These are phyloP conservation scores for Phalacrocorax aristotelis DNA, from an alignment of 2,113 vertebrate species.

Conservation along the genomic window DNA sequence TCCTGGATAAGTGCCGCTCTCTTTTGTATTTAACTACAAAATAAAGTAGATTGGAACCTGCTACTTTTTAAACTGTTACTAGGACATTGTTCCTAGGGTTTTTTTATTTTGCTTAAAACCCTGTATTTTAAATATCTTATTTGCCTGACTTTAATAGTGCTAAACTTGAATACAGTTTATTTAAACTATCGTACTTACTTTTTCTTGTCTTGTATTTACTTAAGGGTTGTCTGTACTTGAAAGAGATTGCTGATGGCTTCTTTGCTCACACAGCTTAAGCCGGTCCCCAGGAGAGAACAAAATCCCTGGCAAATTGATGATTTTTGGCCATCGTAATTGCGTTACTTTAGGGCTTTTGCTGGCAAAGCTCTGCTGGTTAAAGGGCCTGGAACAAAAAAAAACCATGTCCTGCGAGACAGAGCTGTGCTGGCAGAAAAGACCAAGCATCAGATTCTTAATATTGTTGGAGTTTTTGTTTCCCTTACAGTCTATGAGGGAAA, in stretches of 20 bases:
- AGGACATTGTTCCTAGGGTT: not conserved
- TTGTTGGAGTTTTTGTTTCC: conserved; percentile 17
- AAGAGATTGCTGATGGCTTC: not conserved
- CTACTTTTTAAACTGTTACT: not conserved
- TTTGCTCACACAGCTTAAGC: not conserved
- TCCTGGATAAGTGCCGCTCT: not conserved
- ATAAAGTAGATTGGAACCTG: not conserved
- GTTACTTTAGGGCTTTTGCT: conserved; percentile 5
- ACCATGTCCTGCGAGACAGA: not conserved
- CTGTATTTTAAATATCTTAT: not conserved
- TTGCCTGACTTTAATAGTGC: not conserved
- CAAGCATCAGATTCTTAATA: not conserved
- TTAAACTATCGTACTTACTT: not conserved
- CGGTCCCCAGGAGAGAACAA: not conserved
- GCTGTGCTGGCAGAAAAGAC: conserved; percentile 10
- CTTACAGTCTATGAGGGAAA: not conserved
- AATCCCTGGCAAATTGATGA: conserved; percentile 4
- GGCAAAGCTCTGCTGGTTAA: not conserved
- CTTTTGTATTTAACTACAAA: not conserved
- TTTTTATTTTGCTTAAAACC: not conserved
- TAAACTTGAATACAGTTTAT: not conserved
- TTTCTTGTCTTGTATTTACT: not conserved
- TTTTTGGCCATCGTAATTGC: conserved; percentile 39
- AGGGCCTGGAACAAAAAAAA: not conserved
- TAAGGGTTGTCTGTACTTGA: conserved; percentile 1